These are phyloP conservation scores for Syngnathus typhle DNA, from an alignment of 2,113 vertebrate genomes.

Conservation along the genomic window DNA sequence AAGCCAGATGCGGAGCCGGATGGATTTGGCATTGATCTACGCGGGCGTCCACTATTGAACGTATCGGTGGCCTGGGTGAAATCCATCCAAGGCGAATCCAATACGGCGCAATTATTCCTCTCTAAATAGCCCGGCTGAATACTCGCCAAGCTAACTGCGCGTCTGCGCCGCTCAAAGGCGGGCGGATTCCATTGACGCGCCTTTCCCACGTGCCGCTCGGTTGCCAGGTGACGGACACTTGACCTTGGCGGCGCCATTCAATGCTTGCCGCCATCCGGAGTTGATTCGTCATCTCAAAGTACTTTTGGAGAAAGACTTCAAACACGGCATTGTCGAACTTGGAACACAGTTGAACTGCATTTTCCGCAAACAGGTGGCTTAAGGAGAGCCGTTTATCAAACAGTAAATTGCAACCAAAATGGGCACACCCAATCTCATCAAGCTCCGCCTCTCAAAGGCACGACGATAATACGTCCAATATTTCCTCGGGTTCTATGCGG, in stretches of 20 bases:
- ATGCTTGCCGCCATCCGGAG: conserved; percentile 16
- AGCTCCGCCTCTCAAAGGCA: not conserved
- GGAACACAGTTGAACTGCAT: not conserved
- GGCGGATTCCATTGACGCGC: conserved; percentile 39
- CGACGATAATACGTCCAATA: too few species aligned
- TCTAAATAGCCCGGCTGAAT: conserved; percentile 61
- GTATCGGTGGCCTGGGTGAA: conserved; percentile 44
- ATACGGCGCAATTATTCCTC: conserved; percentile 59
- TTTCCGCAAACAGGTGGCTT: not conserved
- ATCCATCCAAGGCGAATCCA: conserved; percentile 53
- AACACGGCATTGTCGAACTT: not conserved
- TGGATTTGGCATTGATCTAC: conserved; percentile 44
- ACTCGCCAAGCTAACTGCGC: conserved; percentile 58
- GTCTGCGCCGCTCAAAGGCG: conserved; percentile 55
- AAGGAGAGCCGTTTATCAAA: too few species aligned
- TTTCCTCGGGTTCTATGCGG: not conserved
- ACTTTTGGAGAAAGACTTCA: not conserved
- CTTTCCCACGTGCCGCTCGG: conserved; percentile 36
- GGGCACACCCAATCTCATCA: too few species aligned
- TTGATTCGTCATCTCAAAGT: not conserved
- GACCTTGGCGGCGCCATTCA: conserved; percentile 28
- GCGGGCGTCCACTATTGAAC: conserved; percentile 30
- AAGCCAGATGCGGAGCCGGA: conserved; percentile 8
- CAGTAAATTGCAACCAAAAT: too few species aligned
- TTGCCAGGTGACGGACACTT: conserved; percentile 45